Evolutionary conservation across 2,888 invertebrate species (phyloP).

Genomic region (Dynastes tityus): DNA sequence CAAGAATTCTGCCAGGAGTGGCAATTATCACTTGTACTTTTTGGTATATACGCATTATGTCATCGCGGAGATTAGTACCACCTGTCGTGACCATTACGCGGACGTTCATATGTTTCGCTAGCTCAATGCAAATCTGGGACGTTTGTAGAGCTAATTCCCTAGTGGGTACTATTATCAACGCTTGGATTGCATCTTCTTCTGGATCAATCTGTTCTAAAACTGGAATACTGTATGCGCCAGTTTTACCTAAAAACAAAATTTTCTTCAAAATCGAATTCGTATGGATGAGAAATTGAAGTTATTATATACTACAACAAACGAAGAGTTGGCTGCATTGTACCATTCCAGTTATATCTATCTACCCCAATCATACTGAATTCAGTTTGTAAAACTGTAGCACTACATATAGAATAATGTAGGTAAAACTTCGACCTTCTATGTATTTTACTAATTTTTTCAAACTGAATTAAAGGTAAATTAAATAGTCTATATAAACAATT

Average conservation of each 20-base stretch:
- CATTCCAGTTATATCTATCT: too few species aligned
- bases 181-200: slow-evolving; percentile 95
- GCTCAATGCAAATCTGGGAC: slow-evolving; percentile 99
- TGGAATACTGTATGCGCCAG: slow-evolving; percentile 99
- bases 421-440: background rate
- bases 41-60: slow-evolving; percentile 99
- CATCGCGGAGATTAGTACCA: slow-evolving; percentile 97
- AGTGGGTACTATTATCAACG: slow-evolving; percentile 98
- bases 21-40: slow-evolving; percentile 99
- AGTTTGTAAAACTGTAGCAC: too few species aligned
- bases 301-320: too few species aligned
- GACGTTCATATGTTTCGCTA: slow-evolving; percentile 97
- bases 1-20: slow-evolving; percentile 98
- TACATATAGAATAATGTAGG: too few species aligned
- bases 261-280: too few species aligned
- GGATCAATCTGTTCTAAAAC: slow-evolving; percentile 96
- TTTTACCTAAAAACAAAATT: slow-evolving; percentile 76
- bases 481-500: too few species aligned
- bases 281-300: background rate
- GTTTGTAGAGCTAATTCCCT: slow-evolving; percentile 99
- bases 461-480: too few species aligned
- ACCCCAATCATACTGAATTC: too few species aligned
- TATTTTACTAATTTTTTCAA: background rate
- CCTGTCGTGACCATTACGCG: slow-evolving; percentile 99
- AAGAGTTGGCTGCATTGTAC: too few species aligned